phyloP scores from a whole-genome alignment of 2,113 vertebrate species.

The Talpa occidentalis region DNA sequence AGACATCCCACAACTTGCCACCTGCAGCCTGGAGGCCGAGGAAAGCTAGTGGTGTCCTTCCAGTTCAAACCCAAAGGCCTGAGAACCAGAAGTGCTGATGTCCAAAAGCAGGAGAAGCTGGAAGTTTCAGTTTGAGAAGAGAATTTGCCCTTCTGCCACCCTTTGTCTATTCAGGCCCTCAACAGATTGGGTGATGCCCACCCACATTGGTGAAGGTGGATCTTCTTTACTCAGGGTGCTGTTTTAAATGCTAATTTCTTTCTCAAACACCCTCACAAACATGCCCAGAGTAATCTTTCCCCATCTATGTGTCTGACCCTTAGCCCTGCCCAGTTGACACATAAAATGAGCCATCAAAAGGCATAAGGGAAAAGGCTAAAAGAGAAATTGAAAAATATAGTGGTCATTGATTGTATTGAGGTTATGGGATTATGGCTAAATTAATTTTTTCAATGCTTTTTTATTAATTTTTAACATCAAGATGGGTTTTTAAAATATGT shows the following conservation, averaged over 20 bases:
- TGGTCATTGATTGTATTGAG: not conserved
- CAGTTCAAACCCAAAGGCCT: not conserved
- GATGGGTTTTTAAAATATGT: not conserved
- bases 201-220: not conserved
- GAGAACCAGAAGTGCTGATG: not conserved
- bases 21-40: not conserved
- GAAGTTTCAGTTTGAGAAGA: not conserved
- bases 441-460: not conserved
- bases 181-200: not conserved
- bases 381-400: not conserved
- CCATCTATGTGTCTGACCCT: not conserved
- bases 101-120: not conserved
- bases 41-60: not conserved
- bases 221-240: not conserved
- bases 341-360: not conserved
- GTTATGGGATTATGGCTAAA: not conserved
- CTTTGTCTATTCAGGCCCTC: not conserved
- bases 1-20: not conserved
- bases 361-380: not conserved
- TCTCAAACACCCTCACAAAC: not conserved
- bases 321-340: not conserved
- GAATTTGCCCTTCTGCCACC: not conserved
- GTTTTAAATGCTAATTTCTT: not conserved
- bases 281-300: not conserved
- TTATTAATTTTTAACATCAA: not conserved